Evolutionary conservation across 1,140 invertebrate genomes (phyloP).

Genomic region (Micrasema minimum): DNA sequence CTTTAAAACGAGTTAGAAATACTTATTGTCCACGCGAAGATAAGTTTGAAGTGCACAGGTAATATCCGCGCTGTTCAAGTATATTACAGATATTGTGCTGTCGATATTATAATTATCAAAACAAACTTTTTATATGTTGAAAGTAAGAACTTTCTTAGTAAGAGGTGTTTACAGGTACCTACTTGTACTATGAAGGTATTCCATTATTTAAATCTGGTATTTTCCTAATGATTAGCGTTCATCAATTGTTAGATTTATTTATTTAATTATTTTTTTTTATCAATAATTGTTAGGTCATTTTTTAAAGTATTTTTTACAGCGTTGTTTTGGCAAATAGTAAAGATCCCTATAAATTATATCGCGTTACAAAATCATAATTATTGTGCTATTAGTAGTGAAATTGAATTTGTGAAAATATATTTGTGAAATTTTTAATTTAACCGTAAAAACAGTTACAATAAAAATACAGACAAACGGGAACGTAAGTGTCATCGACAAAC

Average conservation of each 20-base stretch:
- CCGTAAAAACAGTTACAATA: background rate
- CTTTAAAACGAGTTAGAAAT: too few species aligned
- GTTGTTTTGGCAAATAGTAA: conserved; percentile 25
- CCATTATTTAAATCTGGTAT: background rate
- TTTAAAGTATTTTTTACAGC: conserved; percentile 25
- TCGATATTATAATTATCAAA: too few species aligned
- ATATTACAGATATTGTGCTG: too few species aligned
- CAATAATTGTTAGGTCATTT: conserved; percentile 33
- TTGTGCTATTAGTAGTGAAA: too few species aligned
- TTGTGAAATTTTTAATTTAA: background rate
- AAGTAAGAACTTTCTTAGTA: too few species aligned
- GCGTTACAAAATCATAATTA: conserved; percentile 16
- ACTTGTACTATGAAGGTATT: background rate
- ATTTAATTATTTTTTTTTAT: conserved; percentile 20
- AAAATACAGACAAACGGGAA: background rate
- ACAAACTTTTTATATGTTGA: too few species aligned
- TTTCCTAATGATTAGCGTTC: conserved; percentile 4
- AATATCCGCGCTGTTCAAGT: too few species aligned
- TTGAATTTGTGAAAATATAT: too few species aligned
- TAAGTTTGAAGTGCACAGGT: too few species aligned
- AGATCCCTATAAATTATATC: conserved; percentile 17
- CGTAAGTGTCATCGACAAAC: conserved; percentile 12
- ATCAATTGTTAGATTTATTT: conserved; percentile 30
- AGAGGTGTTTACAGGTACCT: too few species aligned
- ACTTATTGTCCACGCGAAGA: too few species aligned